Evolutionary conservation across 2,888 invertebrate genomes (phyloP).

Genomic region (Megaustenia siamemsis): DNA sequence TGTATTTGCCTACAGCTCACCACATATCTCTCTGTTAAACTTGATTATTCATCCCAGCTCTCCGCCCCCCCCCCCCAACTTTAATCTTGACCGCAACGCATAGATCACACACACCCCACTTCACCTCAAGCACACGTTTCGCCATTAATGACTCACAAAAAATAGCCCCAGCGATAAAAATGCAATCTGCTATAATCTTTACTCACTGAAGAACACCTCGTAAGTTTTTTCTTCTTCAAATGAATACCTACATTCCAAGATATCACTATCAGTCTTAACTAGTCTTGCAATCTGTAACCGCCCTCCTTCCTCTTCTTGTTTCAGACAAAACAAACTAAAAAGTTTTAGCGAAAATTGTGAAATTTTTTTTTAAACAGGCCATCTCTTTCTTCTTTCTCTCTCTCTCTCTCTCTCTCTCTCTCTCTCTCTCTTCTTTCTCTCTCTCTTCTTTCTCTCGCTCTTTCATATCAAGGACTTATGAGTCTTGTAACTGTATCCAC

Average conservation of each 20-base stretch:
- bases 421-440: not conserved
- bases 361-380: too few species aligned
- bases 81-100: too few species aligned
- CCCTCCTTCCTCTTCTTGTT: not conserved
- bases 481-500: too few species aligned
- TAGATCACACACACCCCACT: too few species aligned
- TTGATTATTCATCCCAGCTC: not conserved
- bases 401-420: not conserved
- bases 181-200: not conserved
- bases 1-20: too few species aligned
- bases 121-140: not conserved
- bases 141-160: not conserved
- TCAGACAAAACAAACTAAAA: not conserved
- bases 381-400: too few species aligned
- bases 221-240: too few species aligned
- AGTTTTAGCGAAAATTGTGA: too few species aligned
- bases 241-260: not conserved
- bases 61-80: not conserved
- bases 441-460: not conserved
- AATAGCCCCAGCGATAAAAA: not conserved
- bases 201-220: not conserved
- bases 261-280: constrained; percentile 6
- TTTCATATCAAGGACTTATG: not conserved
- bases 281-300: not conserved
- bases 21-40: too few species aligned